Conservation (phyloP, 2,113 vertebrate species). For the Mobula hypostoma region DNA sequence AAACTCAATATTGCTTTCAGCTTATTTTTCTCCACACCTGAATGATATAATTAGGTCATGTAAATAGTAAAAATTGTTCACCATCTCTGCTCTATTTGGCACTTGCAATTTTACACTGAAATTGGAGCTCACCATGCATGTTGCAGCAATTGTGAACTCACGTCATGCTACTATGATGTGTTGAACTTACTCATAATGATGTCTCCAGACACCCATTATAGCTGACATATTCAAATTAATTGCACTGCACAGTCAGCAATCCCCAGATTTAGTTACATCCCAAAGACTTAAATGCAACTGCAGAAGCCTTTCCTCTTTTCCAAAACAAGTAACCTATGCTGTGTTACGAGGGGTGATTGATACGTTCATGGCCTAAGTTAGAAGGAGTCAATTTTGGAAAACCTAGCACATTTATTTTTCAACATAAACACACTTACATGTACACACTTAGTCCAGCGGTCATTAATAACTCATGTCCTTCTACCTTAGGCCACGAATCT, state of each 20-base stretch:
- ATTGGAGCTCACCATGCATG: background rate
- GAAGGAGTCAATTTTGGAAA: too few relatives aligned
- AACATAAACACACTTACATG: too few relatives aligned
- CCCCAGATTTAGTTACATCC: background rate
- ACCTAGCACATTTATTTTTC: too few relatives aligned
- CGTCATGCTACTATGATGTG: background rate
- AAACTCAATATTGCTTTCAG: background rate
- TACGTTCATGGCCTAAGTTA: too few relatives aligned
- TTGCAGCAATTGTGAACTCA: background rate
- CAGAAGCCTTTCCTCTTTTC: background rate
- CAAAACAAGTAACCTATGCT: background rate
- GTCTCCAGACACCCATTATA: constrained; percentile 11
- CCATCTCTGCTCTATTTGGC: background rate
- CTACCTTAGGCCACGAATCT: too few relatives aligned
- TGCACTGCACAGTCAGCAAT: background rate
- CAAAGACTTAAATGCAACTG: background rate
- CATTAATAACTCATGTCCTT: too few relatives aligned
- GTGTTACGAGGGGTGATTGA: background rate
- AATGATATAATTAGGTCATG: constrained; percentile 19
- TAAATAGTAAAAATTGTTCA: background rate
- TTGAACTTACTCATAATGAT: background rate
- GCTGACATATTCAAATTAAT: constrained; percentile 23
- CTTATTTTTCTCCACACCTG: background rate
- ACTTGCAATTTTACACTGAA: background rate
- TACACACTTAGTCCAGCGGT: too few relatives aligned